Conservation (phyloP, 2,888 invertebrate genomes). For the Rhabditophanes sp. region DNA sequence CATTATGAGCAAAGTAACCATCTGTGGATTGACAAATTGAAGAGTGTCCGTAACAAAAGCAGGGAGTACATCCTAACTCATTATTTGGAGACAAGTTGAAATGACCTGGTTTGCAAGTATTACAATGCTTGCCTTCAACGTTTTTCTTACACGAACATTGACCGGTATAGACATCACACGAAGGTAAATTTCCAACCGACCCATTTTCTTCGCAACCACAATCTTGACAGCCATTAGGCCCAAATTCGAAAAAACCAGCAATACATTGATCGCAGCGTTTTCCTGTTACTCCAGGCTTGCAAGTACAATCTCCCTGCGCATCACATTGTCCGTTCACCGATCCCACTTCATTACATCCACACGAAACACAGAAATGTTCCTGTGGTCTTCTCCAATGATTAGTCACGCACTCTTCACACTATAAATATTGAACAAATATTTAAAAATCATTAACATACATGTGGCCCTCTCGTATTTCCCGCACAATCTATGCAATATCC, state of each 20-base stretch:
- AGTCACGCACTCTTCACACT: conserved; percentile 80
- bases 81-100: conserved; percentile 61
- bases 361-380: conserved; percentile 57
- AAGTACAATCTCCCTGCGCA: conserved; percentile 65
- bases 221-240: conserved; percentile 66
- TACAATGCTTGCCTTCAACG: conserved; percentile 78
- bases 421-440: conserved; percentile 41
- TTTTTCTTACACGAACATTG: conserved; percentile 52
- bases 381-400: conserved; percentile 64
- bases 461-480: conserved; percentile 69
- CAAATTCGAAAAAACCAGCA: conserved; percentile 75
- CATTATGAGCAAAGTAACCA: conserved; percentile 60
- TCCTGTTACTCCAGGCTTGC: conserved; percentile 85
- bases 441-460: conserved; percentile 2
- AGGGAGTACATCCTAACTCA: conserved; percentile 86
- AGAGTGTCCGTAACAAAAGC: conserved; percentile 94
- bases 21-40: conserved; percentile 72
- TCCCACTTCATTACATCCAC: conserved; percentile 59
- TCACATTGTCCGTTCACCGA: conserved; percentile 33
- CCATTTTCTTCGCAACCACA: conserved; percentile 76
- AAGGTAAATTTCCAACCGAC: conserved; percentile 62
- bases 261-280: conserved; percentile 75
- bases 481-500: conserved; percentile 86
- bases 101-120: conserved; percentile 67
- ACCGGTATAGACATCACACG: conserved; percentile 68